Evolutionary conservation across 2,888 invertebrate genomes (phyloP), one percentile per base, ranked within the genome.

Genomic region (Stenoptilia bipunctidactyla): DNA sequence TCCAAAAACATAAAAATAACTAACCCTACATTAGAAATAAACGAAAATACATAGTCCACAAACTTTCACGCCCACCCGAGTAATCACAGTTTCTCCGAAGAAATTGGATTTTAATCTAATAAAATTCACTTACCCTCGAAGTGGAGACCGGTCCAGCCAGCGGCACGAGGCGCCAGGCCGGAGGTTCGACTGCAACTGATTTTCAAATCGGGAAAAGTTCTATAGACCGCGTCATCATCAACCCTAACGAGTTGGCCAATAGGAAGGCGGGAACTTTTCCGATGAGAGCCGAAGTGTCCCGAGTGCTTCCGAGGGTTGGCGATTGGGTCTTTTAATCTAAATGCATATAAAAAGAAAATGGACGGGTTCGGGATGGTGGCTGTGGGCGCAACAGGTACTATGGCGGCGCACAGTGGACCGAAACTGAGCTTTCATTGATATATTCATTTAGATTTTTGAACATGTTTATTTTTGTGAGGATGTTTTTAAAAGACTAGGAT

Each of bases 281-380:
- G 82, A 60, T 47, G 51, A 44, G 50, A 46, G 48, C 61, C 83
- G 83, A 68, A 50, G 44, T 47, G 49, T 46, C 40, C 66, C 79
- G 82, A 77, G 50, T 51, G 51, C 49, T 77, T 80, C 77, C 51
- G 51, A 53, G 61, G 74, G 73, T 75, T 74, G 77, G 66, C 66
- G 70, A 80, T 79, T 77, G 73, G 80, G 73, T 80, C 75, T 77
- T 79, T 79, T 83, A 83, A 83, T 82, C 79, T 79, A 79, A 84
- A 82, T 79, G 82, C 82, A 80, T 68, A 69, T 63, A 77, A 76
- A 79, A 82, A 74, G 70, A 70, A 73, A 71, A 71, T 67, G 66
- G 68, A 59, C 49, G 59, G 57, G 61, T 66, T 59, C 68, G 60
- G 66, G 62, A 58, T 62, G 58, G 60, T 59, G 60, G 63, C 66